Conservation (phyloP, 2,888 invertebrate genomes). For the Nephrotoma appendiculata region DNA sequence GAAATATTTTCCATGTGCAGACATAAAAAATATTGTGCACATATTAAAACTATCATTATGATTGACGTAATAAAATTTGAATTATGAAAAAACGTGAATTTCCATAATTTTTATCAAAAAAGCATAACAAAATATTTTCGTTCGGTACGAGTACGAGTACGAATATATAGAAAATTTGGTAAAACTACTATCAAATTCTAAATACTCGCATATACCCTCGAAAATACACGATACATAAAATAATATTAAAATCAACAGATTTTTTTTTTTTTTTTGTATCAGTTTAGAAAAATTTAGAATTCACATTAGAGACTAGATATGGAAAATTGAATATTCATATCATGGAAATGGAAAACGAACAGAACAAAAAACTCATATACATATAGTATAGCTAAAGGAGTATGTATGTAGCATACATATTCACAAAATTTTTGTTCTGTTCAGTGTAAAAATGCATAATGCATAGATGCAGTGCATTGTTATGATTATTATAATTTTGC, state of each 20-base stretch:
- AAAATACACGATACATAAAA: background rate
- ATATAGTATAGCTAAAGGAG: background rate
- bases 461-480: background rate
- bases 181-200: background rate
- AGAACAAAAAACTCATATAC: background rate
- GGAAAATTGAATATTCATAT: background rate
- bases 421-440: background rate
- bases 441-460: background rate
- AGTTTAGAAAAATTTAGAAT: background rate
- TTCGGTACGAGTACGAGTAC: background rate
- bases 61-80: background rate
- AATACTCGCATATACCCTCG: too few species aligned
- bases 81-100: background rate
- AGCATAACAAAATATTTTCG: background rate
- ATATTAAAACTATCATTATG: background rate
- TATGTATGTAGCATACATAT: background rate
- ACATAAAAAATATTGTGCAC: background rate
- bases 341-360: background rate
- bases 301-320: background rate
- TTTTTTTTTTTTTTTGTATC: background rate
- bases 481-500: background rate
- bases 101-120: background rate
- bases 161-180: background rate
- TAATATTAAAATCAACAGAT: background rate
- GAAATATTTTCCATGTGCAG: background rate